Conservation (phyloP, 2,797 vertebrate species). For the Mormyrops attenuatus region DNA sequence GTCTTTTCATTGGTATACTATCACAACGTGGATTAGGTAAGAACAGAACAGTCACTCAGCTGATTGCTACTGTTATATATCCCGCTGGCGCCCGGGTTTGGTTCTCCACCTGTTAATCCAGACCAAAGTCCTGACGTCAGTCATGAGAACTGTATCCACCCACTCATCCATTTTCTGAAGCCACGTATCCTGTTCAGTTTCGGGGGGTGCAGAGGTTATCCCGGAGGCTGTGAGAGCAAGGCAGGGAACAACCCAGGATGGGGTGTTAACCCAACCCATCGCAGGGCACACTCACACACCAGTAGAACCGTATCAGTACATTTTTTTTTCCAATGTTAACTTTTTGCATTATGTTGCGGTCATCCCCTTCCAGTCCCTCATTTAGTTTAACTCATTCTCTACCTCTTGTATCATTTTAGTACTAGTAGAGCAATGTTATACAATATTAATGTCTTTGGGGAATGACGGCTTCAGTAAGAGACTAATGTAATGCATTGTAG, state of each 20-base stretch:
- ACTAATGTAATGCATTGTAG: neutral
- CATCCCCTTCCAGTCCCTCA: neutral
- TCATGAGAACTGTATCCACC: neutral
- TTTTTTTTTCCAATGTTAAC: neutral
- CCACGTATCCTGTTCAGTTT: too few species aligned
- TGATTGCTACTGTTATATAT: neutral
- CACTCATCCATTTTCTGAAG: neutral
- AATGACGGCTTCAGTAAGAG: neutral
- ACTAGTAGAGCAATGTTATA: neutral
- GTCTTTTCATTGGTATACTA: neutral
- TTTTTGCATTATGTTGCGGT: neutral
- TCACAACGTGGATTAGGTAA: neutral
- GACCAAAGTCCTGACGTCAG: neutral
- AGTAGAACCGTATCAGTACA: neutral
- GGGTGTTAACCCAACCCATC: neutral
- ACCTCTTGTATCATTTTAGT: neutral
- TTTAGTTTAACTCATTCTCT: neutral
- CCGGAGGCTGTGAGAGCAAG: neutral
- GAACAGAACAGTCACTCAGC: neutral
- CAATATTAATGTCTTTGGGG: neutral
- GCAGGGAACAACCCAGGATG: neutral
- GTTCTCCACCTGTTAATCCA: neutral
- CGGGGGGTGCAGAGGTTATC: neutral
- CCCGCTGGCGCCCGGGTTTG: neutral
- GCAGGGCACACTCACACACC: neutral